Percentiles rank a stretch among this genome's conserved stretches.
Conservation (phyloP, 2,888 invertebrate genomes). For the Hirtodrosophila histrioides region DNA sequence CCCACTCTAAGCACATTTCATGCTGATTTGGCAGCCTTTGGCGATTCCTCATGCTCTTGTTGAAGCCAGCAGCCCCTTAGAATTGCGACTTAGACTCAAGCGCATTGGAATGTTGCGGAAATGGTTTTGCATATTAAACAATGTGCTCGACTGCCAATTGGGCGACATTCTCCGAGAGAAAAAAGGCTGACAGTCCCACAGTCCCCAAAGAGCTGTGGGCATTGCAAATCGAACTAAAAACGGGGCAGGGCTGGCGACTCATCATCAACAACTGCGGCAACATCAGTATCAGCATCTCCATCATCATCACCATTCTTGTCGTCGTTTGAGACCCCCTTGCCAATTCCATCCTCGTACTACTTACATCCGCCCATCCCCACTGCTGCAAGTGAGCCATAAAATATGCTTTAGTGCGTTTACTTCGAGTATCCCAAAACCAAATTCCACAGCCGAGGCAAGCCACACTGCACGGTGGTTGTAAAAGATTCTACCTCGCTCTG, state of each 20-base stretch:
- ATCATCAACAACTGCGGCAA: constrained; percentile 60
- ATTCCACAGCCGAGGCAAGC: constrained; percentile 17
- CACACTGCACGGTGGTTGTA: constrained; percentile 39
- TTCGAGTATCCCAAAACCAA: constrained; percentile 33
- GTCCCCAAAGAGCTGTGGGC: constrained; percentile 41
- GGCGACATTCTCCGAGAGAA: constrained; percentile 61
- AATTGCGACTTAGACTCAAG: constrained; percentile 23
- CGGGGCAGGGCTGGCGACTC: constrained; percentile 37
- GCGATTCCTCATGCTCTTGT: constrained; percentile 39
- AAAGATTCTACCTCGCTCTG: background rate
- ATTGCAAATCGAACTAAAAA: constrained; percentile 42
- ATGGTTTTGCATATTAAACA: constrained; percentile 81
- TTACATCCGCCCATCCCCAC: constrained; percentile 4
- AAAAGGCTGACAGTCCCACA: constrained; percentile 19
- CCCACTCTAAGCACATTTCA: constrained; percentile 68
- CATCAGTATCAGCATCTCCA: constrained; percentile 3
- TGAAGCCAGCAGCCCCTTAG: constrained; percentile 8
- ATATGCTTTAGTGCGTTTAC: constrained; percentile 69
- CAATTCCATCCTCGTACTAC: background rate
- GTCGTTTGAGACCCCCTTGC: constrained; percentile 16
- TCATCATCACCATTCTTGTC: constrained; percentile 49
- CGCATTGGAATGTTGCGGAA: constrained; percentile 70
- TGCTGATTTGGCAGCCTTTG: constrained; percentile 71
- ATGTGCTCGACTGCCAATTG: constrained; percentile 75
- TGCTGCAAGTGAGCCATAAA: constrained; percentile 76